Evolutionary conservation across 2,113 vertebrate species (phyloP).

Genomic region (Upupa epops): DNA sequence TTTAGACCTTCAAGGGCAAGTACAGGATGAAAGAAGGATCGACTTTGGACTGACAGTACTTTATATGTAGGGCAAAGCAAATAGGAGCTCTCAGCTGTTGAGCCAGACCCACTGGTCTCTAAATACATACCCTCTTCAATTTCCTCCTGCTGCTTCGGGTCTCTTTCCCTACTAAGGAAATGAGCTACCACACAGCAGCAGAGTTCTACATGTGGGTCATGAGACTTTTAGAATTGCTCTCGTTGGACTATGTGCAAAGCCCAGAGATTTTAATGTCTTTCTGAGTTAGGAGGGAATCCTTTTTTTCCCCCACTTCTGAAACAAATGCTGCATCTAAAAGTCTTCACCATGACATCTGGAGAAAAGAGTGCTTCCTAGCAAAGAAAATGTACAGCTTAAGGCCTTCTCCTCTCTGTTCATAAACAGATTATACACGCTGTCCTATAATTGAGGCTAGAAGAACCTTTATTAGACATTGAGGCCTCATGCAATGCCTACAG

Average conservation of each 20-base stretch:
- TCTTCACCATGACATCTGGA: not conserved
- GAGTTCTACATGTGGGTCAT: accelerated
- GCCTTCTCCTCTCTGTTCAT: no score
- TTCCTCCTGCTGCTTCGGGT: not conserved
- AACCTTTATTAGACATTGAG: not conserved
- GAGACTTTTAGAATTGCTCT: not conserved
- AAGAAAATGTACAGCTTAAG: not conserved
- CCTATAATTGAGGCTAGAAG: not conserved
- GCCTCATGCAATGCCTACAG: not conserved
- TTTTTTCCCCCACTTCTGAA: accelerated
- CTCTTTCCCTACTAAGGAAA: not conserved
- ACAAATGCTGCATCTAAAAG: not conserved
- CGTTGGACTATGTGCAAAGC: not conserved
- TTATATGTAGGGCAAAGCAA: not conserved
- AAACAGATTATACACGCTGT: not conserved
- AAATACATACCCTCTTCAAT: not conserved
- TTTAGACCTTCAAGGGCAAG: not conserved
- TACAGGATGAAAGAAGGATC: not conserved
- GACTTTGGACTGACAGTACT: not conserved
- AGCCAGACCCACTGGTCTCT: not conserved
- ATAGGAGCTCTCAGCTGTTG: not conserved
- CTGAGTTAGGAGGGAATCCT: not conserved
- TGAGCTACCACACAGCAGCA: not conserved
- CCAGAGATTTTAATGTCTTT: not conserved
- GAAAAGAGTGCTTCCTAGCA: not conserved